Evolutionary conservation across 1,140 invertebrate species (phyloP), one percentile per base, ranked within the genome.

Genomic region (Drosophila asahinai): DNA sequence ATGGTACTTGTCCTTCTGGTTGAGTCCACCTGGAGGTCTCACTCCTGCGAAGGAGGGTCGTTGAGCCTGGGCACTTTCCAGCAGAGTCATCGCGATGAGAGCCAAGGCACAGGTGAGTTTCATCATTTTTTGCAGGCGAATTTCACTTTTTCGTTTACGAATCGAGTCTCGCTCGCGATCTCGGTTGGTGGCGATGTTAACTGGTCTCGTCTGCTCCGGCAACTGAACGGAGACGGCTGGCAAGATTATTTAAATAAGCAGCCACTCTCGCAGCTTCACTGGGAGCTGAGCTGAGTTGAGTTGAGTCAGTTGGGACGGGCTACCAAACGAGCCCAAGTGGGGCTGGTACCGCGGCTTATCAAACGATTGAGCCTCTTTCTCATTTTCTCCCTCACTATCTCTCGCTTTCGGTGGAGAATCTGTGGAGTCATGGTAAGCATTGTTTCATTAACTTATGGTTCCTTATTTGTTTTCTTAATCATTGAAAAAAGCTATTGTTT

Each of bases 1-100:
- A 51, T 83, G 75, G 40, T 91, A 92, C 67, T 92, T 92, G 60
- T 93, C 91, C 78, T 83, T 90, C 48, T 93, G 90, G 15, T 47
- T 91, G 2, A 92, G 76, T n/a, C 91, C 91, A 7, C 81, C 83
- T 2, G 87, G 80, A 3, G 91, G 92, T n/a, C 92, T 80, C 11
- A 54, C 40, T 8, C 92, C 92, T 0, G 92, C 82, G 54, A 86
- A 93, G 30, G 87, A 78, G 6, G 91, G 86, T n/a, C 92, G 81
- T 58, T 93, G 92, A 1, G 81, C 84, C 65, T 45, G 71, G 15
- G 61, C 36, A 43, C 73, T 17, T 55, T 84, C 75, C 22, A 80
- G 52, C 2, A 84, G 42, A 15, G 55, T 47, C 22, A 81, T 22
- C 5, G 48, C 42, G 7, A 81, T 11, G 12, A 80, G 45, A 36